phyloP scores from a whole-genome alignment of 2,113 vertebrate genomes.

The Cettia cetti region DNA sequence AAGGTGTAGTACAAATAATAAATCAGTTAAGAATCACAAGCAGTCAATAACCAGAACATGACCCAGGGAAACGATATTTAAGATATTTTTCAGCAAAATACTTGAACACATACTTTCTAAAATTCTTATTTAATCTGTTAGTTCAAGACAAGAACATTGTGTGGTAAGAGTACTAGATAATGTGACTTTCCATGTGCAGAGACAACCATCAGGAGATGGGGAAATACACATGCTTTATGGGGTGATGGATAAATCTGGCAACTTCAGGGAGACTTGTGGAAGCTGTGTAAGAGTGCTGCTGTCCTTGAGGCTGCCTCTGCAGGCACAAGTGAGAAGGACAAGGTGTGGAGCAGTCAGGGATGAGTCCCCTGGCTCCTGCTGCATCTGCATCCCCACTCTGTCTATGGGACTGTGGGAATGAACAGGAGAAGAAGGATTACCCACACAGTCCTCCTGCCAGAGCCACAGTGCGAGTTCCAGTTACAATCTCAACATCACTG shows the following conservation, averaged over 20 bases:
- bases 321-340: not conserved
- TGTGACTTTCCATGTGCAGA: not conserved
- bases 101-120: not conserved
- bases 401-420: not conserved
- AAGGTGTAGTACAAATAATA: not conserved
- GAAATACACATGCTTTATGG: not conserved
- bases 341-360: not conserved
- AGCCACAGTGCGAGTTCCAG: not conserved
- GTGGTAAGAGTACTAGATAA: not conserved
- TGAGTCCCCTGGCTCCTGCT: fast-evolving
- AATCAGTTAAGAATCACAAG: not conserved
- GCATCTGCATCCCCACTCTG: not conserved
- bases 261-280: not conserved
- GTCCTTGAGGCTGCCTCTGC: too few relatives aligned
- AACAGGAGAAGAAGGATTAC: not conserved
- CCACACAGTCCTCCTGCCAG: not conserved
- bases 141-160: not conserved
- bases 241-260: not conserved
- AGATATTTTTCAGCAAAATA: not conserved
- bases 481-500: not conserved
- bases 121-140: not conserved
- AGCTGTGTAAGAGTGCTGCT: not conserved
- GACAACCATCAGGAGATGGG: not conserved
- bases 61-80: not conserved
- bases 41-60: not conserved